Evolutionary conservation across 2,888 invertebrate species (phyloP).

Genomic region (Hanleya hanleyi): DNA sequence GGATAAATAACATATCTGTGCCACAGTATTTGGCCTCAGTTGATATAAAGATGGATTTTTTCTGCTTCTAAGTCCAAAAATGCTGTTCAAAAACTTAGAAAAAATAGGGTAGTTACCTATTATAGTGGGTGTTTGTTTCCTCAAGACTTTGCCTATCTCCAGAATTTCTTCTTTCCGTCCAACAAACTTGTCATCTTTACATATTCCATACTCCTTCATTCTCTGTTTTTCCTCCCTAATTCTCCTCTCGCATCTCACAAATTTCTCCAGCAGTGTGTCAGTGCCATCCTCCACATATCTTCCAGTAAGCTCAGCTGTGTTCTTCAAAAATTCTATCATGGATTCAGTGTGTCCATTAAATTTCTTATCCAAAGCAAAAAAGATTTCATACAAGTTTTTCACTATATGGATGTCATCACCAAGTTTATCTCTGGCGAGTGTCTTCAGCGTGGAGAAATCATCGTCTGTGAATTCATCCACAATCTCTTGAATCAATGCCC

Average conservation of each 20-base stretch:
- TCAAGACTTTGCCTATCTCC: neutral
- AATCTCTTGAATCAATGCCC: no score
- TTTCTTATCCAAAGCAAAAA: neutral
- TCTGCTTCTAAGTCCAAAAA: no score
- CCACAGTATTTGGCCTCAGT: no score
- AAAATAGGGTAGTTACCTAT: no score
- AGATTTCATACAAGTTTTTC: neutral
- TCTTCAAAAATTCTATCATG: neutral
- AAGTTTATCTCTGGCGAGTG: neutral
- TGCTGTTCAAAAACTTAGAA: no score
- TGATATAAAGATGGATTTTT: no score
- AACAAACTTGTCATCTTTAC: constrained; percentile 1
- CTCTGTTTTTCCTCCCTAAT: neutral
- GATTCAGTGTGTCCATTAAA: neutral
- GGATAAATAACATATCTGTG: no score
- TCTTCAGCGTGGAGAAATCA: neutral
- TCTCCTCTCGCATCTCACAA: neutral
- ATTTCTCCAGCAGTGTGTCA: neutral
- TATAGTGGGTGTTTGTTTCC: neutral
- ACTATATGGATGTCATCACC: neutral
- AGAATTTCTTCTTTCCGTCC: neutral
- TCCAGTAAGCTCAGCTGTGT: no score
- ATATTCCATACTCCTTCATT: neutral
- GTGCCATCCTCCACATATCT: no score
- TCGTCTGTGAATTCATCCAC: neutral